phyloP scores from a whole-genome alignment of 2,888 invertebrate species.

The Tortricodes alternella region DNA sequence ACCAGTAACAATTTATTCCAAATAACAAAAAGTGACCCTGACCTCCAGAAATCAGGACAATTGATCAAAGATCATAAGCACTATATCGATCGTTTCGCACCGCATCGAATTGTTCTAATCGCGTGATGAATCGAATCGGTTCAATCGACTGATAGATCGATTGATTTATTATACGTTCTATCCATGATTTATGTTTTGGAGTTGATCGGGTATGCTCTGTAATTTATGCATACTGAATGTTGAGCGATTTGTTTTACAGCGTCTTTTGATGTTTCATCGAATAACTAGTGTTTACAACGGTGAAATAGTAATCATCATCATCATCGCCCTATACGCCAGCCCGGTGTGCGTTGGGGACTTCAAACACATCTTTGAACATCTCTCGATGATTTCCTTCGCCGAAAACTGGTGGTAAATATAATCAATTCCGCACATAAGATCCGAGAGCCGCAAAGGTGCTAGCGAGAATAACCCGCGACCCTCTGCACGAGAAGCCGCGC shows the following conservation, averaged over 20 bases:
- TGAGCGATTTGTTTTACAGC: slow-evolving; percentile 21
- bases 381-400: too few species aligned
- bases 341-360: too few species aligned
- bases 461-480: too few species aligned
- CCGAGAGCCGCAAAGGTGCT: too few species aligned
- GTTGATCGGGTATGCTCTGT: slow-evolving; percentile 22
- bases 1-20: slow-evolving; percentile 24
- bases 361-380: too few species aligned
- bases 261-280: slow-evolving; percentile 3
- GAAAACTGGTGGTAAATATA: too few species aligned
- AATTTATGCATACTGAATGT: slow-evolving; percentile 14
- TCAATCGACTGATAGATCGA: slow-evolving; percentile 60
- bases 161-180: slow-evolving; percentile 68
- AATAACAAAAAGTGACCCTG: slow-evolving; percentile 27
- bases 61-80: slow-evolving; percentile 55
- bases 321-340: too few species aligned
- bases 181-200: slow-evolving; percentile 68
- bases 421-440: too few species aligned
- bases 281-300: background rate
- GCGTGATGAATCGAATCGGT: slow-evolving; percentile 72
- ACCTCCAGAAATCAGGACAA: slow-evolving; percentile 48
- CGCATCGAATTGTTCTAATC: slow-evolving; percentile 60
- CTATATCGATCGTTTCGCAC: slow-evolving; percentile 41
- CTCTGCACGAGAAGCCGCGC: too few species aligned
- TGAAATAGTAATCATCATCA: background rate